These are phyloP conservation scores for Rotaria macrura DNA, from an alignment of 2,888 invertebrate species.

Conservation along the genomic window DNA sequence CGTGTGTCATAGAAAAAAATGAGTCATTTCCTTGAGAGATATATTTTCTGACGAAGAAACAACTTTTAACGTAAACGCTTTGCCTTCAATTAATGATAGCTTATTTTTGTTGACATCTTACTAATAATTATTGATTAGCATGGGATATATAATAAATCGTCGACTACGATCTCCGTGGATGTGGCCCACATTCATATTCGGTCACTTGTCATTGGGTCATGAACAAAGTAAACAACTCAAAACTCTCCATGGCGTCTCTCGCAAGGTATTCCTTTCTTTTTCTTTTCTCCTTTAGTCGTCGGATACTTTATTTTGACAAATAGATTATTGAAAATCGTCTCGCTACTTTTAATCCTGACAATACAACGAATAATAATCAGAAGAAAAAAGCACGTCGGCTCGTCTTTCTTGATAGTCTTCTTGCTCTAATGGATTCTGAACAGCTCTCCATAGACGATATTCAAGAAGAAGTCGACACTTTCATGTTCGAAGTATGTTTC, in stretches of 20 bases:
- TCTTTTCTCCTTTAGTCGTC: not conserved
- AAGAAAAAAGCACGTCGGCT: not conserved
- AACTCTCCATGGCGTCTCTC: slow-evolving; percentile 20
- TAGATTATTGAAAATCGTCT: slow-evolving; percentile 14
- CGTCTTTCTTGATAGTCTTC: not conserved
- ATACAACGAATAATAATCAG: not conserved
- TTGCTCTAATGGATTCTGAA: not conserved
- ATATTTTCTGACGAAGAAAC: no score
- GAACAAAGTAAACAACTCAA: slow-evolving; percentile 55
- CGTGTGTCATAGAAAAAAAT: no score
- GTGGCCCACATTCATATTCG: slow-evolving; percentile 55
- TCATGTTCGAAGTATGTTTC: not conserved
- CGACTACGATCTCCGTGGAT: slow-evolving; percentile 54
- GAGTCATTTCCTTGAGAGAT: no score
- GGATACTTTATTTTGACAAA: not conserved
- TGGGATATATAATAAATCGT: not conserved
- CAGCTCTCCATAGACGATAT: not conserved
- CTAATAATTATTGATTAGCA: not conserved
- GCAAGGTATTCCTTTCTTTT: not conserved
- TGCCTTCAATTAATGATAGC: no score
- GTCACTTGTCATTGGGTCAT: slow-evolving; percentile 56
- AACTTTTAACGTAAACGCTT: no score
- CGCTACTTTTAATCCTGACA: not conserved
- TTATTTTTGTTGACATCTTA: no score
- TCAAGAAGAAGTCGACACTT: slow-evolving; percentile 9